Conservation (phyloP, 2,888 invertebrate genomes). For the Athalia circularis region DNA sequence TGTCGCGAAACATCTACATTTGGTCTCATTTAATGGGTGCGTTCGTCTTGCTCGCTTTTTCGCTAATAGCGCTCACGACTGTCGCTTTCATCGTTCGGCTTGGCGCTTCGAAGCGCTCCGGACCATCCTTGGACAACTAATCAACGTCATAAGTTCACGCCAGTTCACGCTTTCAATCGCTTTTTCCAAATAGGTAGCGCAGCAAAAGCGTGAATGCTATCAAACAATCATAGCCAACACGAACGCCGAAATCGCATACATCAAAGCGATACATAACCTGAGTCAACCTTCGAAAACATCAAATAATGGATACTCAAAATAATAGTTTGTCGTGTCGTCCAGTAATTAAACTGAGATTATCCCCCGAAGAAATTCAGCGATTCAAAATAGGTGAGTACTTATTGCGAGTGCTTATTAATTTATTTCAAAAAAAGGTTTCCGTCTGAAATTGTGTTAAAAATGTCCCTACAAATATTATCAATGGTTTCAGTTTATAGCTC, state of each 20-base stretch:
- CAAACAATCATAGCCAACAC: not conserved
- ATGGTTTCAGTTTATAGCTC: too few species aligned
- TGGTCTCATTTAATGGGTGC: not conserved
- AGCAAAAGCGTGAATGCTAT: not conserved
- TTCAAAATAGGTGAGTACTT: slow-evolving; percentile 7
- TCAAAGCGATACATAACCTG: not conserved
- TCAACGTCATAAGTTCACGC: not conserved
- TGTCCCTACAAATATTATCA: not conserved
- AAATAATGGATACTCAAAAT: too few species aligned
- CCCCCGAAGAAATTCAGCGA: not conserved
- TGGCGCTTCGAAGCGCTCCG: not conserved
- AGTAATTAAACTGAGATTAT: not conserved
- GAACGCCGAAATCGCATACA: not conserved
- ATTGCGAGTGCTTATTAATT: not conserved
- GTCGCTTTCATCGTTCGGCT: not conserved
- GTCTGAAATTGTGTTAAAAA: not conserved
- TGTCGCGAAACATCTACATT: too few species aligned
- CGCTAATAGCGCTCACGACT: not conserved
- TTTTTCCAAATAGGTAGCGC: not conserved
- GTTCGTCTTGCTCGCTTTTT: slow-evolving; percentile 9
- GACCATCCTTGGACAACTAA: too few species aligned
- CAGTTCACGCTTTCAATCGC: not conserved
- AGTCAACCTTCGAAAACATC: too few species aligned
- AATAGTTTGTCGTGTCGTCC: not conserved
- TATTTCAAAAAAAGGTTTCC: not conserved